Evolutionary conservation across 2,888 invertebrate species (phyloP).

Genomic region (Ceraclea dissimilis): DNA sequence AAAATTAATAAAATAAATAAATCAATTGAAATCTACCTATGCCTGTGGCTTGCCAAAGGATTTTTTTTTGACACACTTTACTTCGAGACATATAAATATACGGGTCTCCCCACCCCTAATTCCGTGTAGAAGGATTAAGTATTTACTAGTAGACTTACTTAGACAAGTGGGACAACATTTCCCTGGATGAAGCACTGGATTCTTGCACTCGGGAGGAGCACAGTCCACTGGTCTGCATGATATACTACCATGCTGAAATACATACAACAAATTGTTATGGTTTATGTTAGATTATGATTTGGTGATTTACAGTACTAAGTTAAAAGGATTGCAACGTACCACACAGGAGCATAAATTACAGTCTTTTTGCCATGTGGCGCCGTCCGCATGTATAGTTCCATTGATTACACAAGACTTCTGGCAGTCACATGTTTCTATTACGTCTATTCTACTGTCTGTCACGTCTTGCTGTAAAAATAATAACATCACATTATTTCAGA

Average conservation of each 20-base stretch:
- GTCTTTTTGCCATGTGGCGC: slow-evolving; percentile 75
- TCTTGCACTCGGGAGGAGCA: slow-evolving; percentile 67
- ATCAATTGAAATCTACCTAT: no score
- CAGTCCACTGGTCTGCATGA: slow-evolving; percentile 79
- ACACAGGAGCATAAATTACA: slow-evolving; percentile 86
- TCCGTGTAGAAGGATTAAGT: no score
- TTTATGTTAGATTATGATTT: no score
- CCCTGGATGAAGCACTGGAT: slow-evolving; percentile 69
- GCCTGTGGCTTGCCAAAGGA: no score
- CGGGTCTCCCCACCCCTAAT: no score
- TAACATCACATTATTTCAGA: no score
- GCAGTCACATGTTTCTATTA: slow-evolving; percentile 84
- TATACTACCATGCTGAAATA: slow-evolving; percentile 75
- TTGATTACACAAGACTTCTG: slow-evolving; percentile 80
- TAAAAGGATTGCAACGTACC: slow-evolving; percentile 58
- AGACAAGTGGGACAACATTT: slow-evolving; percentile 83
- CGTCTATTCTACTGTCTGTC: slow-evolving; percentile 69
- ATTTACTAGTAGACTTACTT: slow-evolving; percentile 58
- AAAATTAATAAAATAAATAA: no score
- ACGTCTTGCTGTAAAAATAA: slow-evolving; percentile 72
- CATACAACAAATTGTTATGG: slow-evolving; percentile 18
- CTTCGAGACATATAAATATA: no score
- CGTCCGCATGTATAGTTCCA: slow-evolving; percentile 73
- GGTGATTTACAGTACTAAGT: no score
- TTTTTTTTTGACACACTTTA: no score